These are phyloP conservation scores for Trogon surrucura DNA, from an alignment of 2,113 vertebrate species.

Conservation along the genomic window DNA sequence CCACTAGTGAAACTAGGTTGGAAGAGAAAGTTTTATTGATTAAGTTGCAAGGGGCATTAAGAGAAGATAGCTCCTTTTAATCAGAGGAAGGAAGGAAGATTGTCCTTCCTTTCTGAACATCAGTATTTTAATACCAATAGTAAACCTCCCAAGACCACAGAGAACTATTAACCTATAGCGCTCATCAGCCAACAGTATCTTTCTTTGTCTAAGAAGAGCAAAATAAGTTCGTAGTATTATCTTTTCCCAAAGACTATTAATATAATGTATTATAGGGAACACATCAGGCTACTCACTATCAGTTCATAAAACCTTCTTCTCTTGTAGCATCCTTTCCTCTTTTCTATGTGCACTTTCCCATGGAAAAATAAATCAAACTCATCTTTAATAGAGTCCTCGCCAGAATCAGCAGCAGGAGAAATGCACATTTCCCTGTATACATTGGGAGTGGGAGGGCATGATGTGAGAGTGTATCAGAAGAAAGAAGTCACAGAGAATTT, in stretches of 20 bases:
- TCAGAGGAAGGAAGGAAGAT: background rate
- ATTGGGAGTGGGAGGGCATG: fast-evolving
- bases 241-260: background rate
- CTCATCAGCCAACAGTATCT: background rate
- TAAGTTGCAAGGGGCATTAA: background rate
- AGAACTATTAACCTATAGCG: background rate
- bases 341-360: background rate
- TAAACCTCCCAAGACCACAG: background rate
- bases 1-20: background rate
- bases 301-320: background rate
- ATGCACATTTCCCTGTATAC: background rate
- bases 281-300: background rate
- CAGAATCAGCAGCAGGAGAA: background rate
- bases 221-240: background rate
- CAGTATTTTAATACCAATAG: background rate
- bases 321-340: background rate
- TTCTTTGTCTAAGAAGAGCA: background rate
- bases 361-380: background rate
- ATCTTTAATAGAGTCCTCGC: background rate
- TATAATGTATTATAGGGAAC: background rate
- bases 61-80: background rate
- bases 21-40: background rate
- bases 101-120: background rate
- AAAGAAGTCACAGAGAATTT: background rate
- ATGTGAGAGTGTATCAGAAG: background rate